These are phyloP conservation scores for Drymonia ruficornis DNA, from an alignment of 2,888 invertebrate genomes.

Conservation along the genomic window DNA sequence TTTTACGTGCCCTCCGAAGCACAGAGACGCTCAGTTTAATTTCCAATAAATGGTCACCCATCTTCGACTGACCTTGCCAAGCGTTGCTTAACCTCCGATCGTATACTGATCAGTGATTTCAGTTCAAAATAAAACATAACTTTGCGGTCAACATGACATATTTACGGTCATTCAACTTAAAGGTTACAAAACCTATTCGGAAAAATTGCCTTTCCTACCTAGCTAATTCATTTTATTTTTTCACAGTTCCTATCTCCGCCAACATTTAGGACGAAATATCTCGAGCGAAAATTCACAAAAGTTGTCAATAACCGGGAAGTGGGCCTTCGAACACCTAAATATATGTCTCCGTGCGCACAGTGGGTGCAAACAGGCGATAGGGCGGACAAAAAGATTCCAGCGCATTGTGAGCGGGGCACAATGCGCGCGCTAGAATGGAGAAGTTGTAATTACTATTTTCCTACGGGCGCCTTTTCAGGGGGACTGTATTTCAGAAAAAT, in stretches of 20 bases:
- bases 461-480: slow-evolving; percentile 74
- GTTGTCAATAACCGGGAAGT: slow-evolving; percentile 49
- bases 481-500: slow-evolving; percentile 78
- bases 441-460: slow-evolving; percentile 84
- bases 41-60: too few relatives aligned
- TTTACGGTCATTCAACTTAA: neutral
- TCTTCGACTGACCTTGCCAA: too few relatives aligned
- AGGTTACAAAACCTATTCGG: neutral
- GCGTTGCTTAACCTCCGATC: too few relatives aligned
- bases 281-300: slow-evolving; percentile 41
- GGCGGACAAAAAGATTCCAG: slow-evolving; percentile 82
- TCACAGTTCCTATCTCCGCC: neutral
- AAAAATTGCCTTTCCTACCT: neutral
- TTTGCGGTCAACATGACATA: neutral
- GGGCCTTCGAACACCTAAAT: slow-evolving; percentile 55
- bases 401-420: slow-evolving; percentile 75
- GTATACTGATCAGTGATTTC: too few relatives aligned
- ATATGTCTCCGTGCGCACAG: slow-evolving; percentile 60
- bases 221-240: neutral
- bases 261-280: slow-evolving; percentile 11
- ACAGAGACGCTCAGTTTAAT: too few relatives aligned
- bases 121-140: too few relatives aligned
- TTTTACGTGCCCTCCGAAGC: too few relatives aligned
- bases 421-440: slow-evolving; percentile 66
- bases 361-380: slow-evolving; percentile 80